Percentiles rank a stretch among this genome's conserved stretches.
Conservation (phyloP, 2,797 vertebrate species). For the Cossypha niveicapilla region DNA sequence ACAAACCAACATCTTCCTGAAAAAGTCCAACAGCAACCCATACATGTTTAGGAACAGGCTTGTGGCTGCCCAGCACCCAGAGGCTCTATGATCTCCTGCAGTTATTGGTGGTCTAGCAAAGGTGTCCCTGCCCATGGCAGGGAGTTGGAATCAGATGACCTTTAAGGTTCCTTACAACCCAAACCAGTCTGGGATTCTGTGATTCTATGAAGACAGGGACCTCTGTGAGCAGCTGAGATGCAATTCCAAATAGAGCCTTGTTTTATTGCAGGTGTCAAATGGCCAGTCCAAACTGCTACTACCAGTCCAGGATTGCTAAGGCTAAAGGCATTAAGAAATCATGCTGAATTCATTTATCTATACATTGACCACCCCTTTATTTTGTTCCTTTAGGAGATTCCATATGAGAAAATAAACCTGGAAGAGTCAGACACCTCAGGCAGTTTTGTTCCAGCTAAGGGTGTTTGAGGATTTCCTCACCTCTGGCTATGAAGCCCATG, state of each 20-base stretch:
- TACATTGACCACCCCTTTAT: background rate
- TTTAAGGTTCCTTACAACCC: background rate
- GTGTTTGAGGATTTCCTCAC: background rate
- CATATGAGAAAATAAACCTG: background rate
- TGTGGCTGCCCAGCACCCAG: background rate
- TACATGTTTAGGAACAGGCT: background rate
- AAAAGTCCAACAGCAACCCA: background rate
- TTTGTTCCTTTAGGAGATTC: background rate
- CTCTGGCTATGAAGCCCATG: background rate
- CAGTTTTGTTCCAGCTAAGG: background rate
- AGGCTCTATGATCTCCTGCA: background rate
- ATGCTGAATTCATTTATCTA: background rate
- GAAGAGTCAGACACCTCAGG: background rate
- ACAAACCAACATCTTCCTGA: background rate
- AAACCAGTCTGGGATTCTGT: background rate
- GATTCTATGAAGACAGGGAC: background rate
- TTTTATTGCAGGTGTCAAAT: background rate
- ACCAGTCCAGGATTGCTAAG: background rate
- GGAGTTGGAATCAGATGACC: background rate
- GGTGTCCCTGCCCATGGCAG: background rate
- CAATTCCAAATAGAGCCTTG: accelerated
- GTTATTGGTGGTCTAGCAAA: background rate
- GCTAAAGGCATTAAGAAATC: background rate
- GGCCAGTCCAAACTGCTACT: background rate
- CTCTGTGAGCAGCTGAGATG: background rate